phyloP scores from a whole-genome alignment of 2,888 invertebrate genomes.

The Nysson spinosus region DNA sequence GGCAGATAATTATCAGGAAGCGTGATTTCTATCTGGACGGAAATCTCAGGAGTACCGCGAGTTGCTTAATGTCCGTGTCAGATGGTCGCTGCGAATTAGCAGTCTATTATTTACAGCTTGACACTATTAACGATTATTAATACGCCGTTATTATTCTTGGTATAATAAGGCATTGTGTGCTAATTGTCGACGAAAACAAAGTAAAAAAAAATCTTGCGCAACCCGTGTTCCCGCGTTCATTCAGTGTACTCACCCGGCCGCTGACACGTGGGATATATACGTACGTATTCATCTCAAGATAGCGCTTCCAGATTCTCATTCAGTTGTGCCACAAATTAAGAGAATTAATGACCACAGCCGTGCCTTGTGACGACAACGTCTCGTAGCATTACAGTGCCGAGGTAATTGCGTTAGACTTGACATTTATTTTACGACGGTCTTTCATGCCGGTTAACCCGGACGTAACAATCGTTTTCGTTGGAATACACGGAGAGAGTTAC shows the following conservation, averaged over 20 bases:
- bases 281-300: conserved; percentile 24
- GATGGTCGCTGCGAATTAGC: conserved; percentile 47
- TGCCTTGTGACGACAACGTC: conserved; percentile 45
- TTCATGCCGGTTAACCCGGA: conserved; percentile 44
- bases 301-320: conserved; percentile 50
- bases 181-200: conserved; percentile 33
- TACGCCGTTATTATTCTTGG: conserved; percentile 20
- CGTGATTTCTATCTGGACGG: conserved; percentile 42
- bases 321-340: conserved; percentile 55
- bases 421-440: conserved; percentile 53
- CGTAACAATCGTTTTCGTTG: conserved; percentile 53
- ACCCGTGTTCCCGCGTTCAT: background rate
- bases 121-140: conserved; percentile 36
- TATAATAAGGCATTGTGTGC: conserved; percentile 37
- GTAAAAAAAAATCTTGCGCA: conserved; percentile 12
- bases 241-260: conserved; percentile 6
- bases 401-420: conserved; percentile 58
- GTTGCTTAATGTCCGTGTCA: conserved; percentile 28
- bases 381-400: conserved; percentile 20
- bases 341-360: conserved; percentile 53
- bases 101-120: conserved; percentile 45
- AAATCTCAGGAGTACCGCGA: conserved; percentile 30
- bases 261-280: conserved; percentile 15
- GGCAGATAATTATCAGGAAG: conserved; percentile 42
- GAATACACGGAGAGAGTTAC: conserved; percentile 35